Evolutionary conservation across 2,113 vertebrate species (phyloP).

Genomic region (Cochlearius cochlearius): DNA sequence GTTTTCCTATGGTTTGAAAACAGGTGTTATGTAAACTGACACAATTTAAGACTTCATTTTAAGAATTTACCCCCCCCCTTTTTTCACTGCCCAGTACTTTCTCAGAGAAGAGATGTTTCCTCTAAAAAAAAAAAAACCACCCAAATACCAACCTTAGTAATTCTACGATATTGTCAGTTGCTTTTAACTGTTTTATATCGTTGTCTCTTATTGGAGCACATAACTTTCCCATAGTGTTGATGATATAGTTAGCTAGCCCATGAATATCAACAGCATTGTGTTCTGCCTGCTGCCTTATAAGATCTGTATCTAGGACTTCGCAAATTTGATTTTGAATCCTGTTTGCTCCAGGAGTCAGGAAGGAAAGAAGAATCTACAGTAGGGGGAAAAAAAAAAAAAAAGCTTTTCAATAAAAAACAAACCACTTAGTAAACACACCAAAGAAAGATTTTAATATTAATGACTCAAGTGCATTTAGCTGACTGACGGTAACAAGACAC

Average conservation of each 20-base stretch:
- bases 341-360: slow-evolving; percentile 88
- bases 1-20: neutral
- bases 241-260: slow-evolving; percentile 86
- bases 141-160: slow-evolving; percentile 75
- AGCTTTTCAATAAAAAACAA: neutral
- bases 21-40: neutral
- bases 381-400: neutral
- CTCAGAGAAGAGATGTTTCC: neutral
- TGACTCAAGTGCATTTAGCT: neutral
- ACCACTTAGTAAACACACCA: neutral
- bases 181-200: slow-evolving; percentile 84
- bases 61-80: neutral
- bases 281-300: slow-evolving; percentile 90
- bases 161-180: slow-evolving; percentile 78
- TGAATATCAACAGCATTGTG: slow-evolving; percentile 88
- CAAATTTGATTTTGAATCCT: slow-evolving; percentile 89
- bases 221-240: slow-evolving; percentile 89
- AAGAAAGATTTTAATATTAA: neutral
- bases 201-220: slow-evolving; percentile 88
- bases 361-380: slow-evolving; percentile 86
- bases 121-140: neutral
- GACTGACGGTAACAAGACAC: neutral
- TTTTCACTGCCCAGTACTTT: neutral
- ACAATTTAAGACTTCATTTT: neutral
- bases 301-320: slow-evolving; percentile 90